These are phyloP conservation scores for Spea bombifrons DNA, from an alignment of 2,113 vertebrate species.

Conservation along the genomic window DNA sequence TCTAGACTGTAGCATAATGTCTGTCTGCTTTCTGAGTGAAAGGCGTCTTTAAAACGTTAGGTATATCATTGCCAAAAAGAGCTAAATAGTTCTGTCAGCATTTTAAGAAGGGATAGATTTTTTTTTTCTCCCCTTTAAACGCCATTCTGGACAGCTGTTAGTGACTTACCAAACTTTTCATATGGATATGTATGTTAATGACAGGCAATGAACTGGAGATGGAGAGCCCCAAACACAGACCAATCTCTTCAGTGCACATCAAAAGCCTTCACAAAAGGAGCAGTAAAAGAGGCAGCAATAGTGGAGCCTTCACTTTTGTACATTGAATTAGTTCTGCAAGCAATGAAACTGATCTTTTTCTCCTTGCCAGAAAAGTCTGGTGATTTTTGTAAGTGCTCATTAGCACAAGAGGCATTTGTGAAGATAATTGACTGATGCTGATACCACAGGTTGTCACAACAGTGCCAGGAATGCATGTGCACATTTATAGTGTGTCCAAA, in stretches of 20 bases:
- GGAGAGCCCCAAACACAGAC: conserved; percentile 95
- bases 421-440: conserved; percentile 98
- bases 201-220: conserved; percentile 98
- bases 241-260: conserved; percentile 96
- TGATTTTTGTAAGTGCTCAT: conserved; percentile 98
- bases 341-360: conserved; percentile 99
- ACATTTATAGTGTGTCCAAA: conserved; percentile 65
- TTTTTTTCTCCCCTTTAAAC: conserved; percentile 54
- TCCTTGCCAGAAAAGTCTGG: conserved; percentile 98
- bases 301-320: conserved; percentile 99
- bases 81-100: conserved; percentile 98
- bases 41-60: conserved; percentile 96
- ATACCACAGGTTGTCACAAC: conserved; percentile 96
- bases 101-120: conserved; percentile 87
- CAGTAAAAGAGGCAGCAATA: conserved; percentile 97
- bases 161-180: conserved; percentile 99
- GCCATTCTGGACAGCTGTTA: conserved; percentile 99
- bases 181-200: conserved; percentile 99
- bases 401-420: conserved; percentile 99
- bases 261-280: conserved; percentile 99
- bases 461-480: conserved; percentile 76
- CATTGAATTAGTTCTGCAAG: conserved; percentile 99
- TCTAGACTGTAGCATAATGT: conserved; percentile 89
- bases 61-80: conserved; percentile 97
- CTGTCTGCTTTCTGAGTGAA: conserved; percentile 87